Percentiles rank a stretch among this genome's conserved stretches.
Conservation (phyloP, 2,113 vertebrate genomes). For the Limanda limanda region DNA sequence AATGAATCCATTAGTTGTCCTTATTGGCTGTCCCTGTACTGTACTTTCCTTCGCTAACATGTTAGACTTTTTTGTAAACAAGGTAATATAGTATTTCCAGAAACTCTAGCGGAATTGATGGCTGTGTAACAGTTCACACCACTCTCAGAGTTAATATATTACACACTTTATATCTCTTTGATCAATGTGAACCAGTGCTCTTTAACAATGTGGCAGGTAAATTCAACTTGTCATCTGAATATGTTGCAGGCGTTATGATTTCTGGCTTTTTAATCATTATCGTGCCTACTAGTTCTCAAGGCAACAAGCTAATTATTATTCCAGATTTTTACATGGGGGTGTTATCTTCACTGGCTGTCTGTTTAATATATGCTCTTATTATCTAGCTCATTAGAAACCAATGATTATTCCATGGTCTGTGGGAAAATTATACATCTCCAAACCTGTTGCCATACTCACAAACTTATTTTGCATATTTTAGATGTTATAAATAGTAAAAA, state of each 20-base stretch:
- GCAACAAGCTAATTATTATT: not conserved
- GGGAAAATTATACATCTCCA: not conserved
- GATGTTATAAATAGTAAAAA: too few relatives aligned
- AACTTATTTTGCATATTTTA: too few relatives aligned
- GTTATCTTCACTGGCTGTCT: not conserved
- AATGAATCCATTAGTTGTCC: too few relatives aligned
- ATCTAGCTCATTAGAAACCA: not conserved
- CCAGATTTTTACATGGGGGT: not conserved
- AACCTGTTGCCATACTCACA: too few relatives aligned
- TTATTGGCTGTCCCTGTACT: too few relatives aligned
- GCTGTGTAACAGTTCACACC: not conserved
- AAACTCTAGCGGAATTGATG: too few relatives aligned
- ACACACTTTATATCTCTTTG: not conserved
- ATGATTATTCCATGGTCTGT: not conserved
- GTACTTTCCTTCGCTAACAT: too few relatives aligned
- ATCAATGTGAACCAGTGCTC: not conserved
- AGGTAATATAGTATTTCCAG: too few relatives aligned
- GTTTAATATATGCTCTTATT: not conserved
- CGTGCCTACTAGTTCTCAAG: not conserved
- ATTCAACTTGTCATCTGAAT: not conserved
- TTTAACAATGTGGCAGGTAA: not conserved
- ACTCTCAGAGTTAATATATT: not conserved
- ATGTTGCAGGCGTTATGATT: not conserved
- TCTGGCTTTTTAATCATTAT: not conserved
- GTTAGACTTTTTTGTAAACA: too few relatives aligned